Base-by-base conservation (phyloP, 2,888 invertebrate species). In the Xylota segnis region DNA sequence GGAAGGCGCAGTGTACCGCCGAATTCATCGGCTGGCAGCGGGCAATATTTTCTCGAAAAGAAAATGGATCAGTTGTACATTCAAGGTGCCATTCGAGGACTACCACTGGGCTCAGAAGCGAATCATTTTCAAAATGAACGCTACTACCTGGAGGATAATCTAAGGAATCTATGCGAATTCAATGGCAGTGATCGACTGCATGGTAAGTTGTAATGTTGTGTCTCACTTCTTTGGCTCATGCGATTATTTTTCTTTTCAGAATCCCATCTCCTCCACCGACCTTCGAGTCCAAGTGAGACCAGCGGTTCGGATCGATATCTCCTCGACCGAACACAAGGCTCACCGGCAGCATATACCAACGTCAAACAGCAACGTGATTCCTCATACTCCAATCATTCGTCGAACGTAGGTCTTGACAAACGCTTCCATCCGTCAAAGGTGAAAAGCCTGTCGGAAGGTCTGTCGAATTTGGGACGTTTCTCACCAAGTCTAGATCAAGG, bases 401-500 rank as follows among this genome's bases (percentile, higher is more conserved):
- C 89, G 34, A 88, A 83, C 37, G 86, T 88, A 2, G 89, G 90
- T 43, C 88, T 91, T 87, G 91, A 92, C 81, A 91, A 90, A 63
- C 89, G 90, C 27, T 90, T 90, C 78, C 91, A 91, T 86, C 92
- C 91, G 56, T 89, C 90, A 88, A 91, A 92, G 89, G 91, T 91
- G 88, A 92, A 91, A 89, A 91, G 91, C 86, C 90, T 92, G 18
- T 90, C 92, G 34, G 92, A 92, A 63, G 92, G 92, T 16, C 88
- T 92, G 12, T 91, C 92, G 77, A 91, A 91, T 87, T 88, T 92
- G 78, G 92, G 92, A 14, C 93, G 94, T 88, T 93, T 94, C 87
- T 94, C 94, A 89, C 95, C 96, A 50, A 95, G 95, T 89, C 93
- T 96, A 47, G 96, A 96, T 92, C 96, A 96, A 91, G 96, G 96